Evolutionary conservation across 1,140 invertebrate species (phyloP).

Genomic region (Brachionus rubens): DNA sequence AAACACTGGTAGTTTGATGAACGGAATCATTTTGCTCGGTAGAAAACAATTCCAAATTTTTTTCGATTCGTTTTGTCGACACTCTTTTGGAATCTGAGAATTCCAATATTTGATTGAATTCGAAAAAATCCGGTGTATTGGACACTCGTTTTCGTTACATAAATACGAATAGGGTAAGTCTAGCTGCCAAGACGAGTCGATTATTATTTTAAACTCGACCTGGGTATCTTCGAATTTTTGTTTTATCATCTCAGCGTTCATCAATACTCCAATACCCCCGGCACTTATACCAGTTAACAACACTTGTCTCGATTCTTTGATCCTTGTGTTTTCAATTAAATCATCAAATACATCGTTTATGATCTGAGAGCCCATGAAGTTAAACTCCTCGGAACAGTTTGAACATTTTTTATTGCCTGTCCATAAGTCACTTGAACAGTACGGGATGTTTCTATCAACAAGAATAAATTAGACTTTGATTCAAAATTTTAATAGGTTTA

Average conservation of each 20-base stretch:
- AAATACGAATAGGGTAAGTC: slow-evolving; percentile 41
- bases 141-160: neutral
- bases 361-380: slow-evolving; percentile 24
- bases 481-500: too few species aligned
- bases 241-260: slow-evolving; percentile 18
- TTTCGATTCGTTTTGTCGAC: neutral
- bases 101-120: slow-evolving; percentile 43
- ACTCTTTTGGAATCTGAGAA: slow-evolving; percentile 16
- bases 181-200: slow-evolving; percentile 33
- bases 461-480: too few species aligned
- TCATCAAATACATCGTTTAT: slow-evolving; percentile 6
- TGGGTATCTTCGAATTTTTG: neutral
- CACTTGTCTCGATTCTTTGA: neutral
- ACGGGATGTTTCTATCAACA: slow-evolving; percentile 27
- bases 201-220: neutral
- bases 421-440: slow-evolving; percentile 44
- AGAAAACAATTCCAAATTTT: slow-evolving; percentile 36
- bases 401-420: slow-evolving; percentile 23
- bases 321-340: neutral
- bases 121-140: neutral
- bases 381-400: slow-evolving; percentile 23
- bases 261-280: slow-evolving; percentile 37
- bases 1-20: slow-evolving; percentile 25
- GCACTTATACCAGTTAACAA: slow-evolving; percentile 36
- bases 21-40: neutral